Evolutionary conservation across 2,888 invertebrate genomes (phyloP).

Genomic region (Phytoseiulus persimilis): DNA sequence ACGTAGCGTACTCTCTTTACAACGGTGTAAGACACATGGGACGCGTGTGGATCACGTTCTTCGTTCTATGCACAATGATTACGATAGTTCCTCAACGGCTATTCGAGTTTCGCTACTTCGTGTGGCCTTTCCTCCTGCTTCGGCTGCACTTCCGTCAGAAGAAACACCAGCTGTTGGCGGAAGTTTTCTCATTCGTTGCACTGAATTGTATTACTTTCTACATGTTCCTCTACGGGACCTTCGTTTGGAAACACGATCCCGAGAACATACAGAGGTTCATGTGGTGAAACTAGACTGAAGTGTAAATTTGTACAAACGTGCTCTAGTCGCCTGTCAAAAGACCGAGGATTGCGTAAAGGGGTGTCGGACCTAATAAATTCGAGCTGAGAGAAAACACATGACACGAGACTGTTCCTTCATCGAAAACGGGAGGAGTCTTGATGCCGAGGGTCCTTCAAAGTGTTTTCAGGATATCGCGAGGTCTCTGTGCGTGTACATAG

Average conservation of each 20-base stretch:
- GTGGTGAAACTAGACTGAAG: constrained; percentile 59
- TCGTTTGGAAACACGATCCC: constrained; percentile 64
- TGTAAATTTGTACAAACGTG: not conserved
- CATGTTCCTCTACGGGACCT: constrained; percentile 68
- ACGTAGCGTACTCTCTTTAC: constrained; percentile 44
- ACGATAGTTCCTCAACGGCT: constrained; percentile 72
- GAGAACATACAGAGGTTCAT: constrained; percentile 70
- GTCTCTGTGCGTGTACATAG: no score
- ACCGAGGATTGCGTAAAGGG: not conserved
- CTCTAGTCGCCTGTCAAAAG: not conserved
- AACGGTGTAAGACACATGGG: constrained; percentile 11
- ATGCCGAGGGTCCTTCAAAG: no score
- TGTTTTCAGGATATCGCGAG: no score
- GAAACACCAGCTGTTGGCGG: constrained; percentile 55
- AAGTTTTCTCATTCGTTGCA: constrained; percentile 59
- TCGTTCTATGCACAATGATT: constrained; percentile 57
- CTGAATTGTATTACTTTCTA: constrained; percentile 65
- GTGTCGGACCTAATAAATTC: not conserved
- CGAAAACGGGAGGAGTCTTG: no score
- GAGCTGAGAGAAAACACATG: no score
- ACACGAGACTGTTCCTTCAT: no score
- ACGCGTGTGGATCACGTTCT: constrained; percentile 57
- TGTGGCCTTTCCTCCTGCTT: constrained; percentile 76
- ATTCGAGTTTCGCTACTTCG: constrained; percentile 88
- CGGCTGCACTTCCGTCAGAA: constrained; percentile 60